Percentiles rank a stretch among this genome's conserved stretches.
Conservation (phyloP, 2,113 vertebrate species). For the Phaetusa simplex region DNA sequence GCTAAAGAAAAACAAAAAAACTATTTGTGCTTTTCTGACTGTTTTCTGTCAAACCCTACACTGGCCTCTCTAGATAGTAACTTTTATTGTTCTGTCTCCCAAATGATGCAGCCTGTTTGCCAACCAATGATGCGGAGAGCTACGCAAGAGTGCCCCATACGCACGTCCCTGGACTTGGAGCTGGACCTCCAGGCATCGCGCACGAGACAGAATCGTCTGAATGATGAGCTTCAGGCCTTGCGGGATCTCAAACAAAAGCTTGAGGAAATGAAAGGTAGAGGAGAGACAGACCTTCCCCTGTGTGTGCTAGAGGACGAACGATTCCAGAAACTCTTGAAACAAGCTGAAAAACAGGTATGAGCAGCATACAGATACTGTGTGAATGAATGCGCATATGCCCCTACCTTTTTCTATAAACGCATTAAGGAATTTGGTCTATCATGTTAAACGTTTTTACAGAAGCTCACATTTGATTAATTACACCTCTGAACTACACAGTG, state of each 20-base stretch:
- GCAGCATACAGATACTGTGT: background rate
- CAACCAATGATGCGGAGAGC: constrained; percentile 67
- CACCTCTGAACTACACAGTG: background rate
- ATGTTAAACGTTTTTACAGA: background rate
- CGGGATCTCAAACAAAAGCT: constrained; percentile 76
- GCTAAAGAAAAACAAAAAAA: background rate
- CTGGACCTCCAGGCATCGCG: constrained; percentile 85
- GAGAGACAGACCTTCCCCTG: constrained; percentile 74
- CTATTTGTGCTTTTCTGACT: background rate
- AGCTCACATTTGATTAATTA: background rate
- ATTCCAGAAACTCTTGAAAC: constrained; percentile 81
- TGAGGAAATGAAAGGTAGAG: constrained; percentile 78
- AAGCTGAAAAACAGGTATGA: constrained; percentile 82
- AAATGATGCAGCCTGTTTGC: constrained; percentile 67
- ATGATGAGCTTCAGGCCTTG: constrained; percentile 81
- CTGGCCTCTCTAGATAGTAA: background rate
- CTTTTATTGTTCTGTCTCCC: background rate
- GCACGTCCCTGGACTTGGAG: constrained; percentile 85
- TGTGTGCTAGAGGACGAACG: constrained; percentile 78
- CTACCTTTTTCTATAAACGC: background rate
- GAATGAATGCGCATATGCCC: fast-evolving
- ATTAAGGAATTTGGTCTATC: background rate
- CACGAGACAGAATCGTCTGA: constrained; percentile 80
- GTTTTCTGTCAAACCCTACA: background rate
- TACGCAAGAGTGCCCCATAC: constrained; percentile 49